Evolutionary conservation across 2,888 invertebrate genomes (phyloP).

Genomic region (Quadroppia sp.): DNA sequence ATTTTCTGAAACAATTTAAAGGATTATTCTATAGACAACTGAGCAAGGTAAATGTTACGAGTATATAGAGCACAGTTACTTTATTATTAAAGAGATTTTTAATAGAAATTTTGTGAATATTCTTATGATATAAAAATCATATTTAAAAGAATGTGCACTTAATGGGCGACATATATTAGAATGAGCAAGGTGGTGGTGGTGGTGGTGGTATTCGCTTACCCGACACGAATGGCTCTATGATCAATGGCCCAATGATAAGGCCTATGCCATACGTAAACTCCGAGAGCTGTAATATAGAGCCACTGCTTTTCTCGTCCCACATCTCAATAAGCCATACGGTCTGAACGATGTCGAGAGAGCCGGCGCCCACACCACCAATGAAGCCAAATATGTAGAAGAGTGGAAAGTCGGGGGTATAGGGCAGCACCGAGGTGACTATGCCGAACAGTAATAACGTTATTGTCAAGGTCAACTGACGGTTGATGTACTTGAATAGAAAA

Average conservation of each 20-base stretch:
- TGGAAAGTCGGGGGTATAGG: background rate
- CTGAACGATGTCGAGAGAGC: constrained; percentile 4
- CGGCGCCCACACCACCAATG: constrained; percentile 13
- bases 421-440: background rate
- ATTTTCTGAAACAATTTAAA: no score
- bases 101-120: no score
- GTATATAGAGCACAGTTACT: no score
- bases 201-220: constrained; percentile 1
- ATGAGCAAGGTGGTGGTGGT: no score
- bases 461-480: constrained; percentile 3
- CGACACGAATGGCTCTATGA: background rate
- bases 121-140: no score
- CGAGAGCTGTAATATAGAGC: constrained; percentile 17
- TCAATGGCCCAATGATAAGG: background rate
- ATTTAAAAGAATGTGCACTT: no score
- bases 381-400: constrained; percentile 2
- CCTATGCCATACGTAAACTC: constrained; percentile 19
- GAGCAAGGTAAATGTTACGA: no score
- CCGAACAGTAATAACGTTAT: background rate
- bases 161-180: no score
- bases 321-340: constrained; percentile 33
- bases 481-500: constrained; percentile 26
- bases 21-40: no score
- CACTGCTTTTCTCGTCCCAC: constrained; percentile 8
- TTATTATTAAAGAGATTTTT: no score